Evolutionary conservation across 2,113 vertebrate species (phyloP).

Genomic region (Eupsittula cactorum): DNA sequence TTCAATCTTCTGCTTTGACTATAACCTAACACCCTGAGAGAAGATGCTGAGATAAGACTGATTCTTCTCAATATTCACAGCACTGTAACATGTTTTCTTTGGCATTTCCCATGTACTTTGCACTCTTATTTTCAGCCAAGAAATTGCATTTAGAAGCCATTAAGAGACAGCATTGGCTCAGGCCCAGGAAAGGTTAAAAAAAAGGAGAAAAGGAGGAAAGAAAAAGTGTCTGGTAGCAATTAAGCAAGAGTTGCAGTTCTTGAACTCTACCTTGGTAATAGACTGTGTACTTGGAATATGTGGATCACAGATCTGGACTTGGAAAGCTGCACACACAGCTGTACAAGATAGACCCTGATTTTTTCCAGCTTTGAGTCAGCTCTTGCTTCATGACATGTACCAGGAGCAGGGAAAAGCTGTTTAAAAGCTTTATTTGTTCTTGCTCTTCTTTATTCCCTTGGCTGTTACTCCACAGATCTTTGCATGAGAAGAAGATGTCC

Average conservation of each 20-base stretch:
- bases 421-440: background rate
- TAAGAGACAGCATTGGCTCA: background rate
- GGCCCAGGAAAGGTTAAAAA: background rate
- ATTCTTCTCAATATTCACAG: background rate
- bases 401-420: background rate
- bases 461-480: background rate
- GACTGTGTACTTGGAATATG: background rate
- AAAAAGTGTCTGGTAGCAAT: background rate
- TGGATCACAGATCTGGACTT: background rate
- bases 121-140: conserved; percentile 19
- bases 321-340: background rate
- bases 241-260: background rate
- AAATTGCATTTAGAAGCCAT: conserved; percentile 9
- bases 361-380: background rate
- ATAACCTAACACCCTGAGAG: background rate
- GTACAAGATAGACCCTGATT: background rate
- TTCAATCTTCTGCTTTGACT: background rate
- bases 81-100: background rate
- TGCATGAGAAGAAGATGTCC: background rate
- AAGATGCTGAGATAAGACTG: background rate
- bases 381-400: background rate
- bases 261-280: background rate
- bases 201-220: background rate
- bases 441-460: background rate
- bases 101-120: background rate